These are phyloP conservation scores for Heliangelus exortis DNA, from an alignment of 2,797 vertebrate genomes.

Conservation along the genomic window DNA sequence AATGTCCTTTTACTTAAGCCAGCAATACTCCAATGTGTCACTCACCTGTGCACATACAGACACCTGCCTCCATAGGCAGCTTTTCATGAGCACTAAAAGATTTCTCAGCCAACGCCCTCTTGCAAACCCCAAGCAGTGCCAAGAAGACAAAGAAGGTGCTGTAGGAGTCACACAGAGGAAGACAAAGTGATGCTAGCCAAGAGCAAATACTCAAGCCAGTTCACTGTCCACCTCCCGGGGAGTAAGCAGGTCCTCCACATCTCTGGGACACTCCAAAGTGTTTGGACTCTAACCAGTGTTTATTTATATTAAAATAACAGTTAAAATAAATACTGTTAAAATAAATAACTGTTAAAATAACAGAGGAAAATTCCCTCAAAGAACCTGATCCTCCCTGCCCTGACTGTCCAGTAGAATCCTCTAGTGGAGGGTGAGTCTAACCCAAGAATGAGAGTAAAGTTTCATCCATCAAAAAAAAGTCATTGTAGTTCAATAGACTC, in stretches of 20 bases:
- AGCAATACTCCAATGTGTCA: no score
- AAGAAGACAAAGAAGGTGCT: neutral
- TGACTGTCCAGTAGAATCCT: fast-evolving
- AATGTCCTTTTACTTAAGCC: neutral
- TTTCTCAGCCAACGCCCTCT: neutral
- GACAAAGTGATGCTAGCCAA: neutral
- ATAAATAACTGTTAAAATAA: neutral
- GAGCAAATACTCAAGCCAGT: neutral
- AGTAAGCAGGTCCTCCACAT: neutral
- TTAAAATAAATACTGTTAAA: no score
- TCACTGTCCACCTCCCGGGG: neutral
- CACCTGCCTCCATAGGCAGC: neutral
- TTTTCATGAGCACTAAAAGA: neutral
- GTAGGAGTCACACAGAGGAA: neutral
- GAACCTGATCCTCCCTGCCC: neutral
- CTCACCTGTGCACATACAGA: neutral
- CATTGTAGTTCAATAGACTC: neutral
- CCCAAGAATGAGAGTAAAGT: neutral
- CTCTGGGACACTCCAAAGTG: neutral
- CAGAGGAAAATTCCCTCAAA: neutral
- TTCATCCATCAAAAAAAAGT: neutral
- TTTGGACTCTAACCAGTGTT: neutral
- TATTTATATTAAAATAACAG: no score
- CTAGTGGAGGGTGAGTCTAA: neutral
- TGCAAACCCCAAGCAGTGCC: neutral